These are phyloP conservation scores for Cotesia chilonis DNA, from an alignment of 1,140 invertebrate genomes.

Conservation along the genomic window DNA sequence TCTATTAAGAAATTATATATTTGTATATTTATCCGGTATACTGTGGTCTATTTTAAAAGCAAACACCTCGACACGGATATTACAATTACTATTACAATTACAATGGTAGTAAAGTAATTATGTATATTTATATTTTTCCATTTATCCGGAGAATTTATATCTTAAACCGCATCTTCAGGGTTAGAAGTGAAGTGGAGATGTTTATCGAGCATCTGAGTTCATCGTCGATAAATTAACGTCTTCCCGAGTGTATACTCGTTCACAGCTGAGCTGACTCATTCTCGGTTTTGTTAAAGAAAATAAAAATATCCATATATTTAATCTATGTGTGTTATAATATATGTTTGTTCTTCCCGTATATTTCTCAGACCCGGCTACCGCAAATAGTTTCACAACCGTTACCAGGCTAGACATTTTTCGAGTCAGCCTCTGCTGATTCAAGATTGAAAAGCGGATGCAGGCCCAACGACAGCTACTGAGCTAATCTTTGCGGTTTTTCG, in stretches of 20 bases:
- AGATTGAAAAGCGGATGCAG: constrained; percentile 21
- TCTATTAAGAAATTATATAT: background rate
- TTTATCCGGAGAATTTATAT: no score
- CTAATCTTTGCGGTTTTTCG: constrained; percentile 29
- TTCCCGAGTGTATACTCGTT: background rate
- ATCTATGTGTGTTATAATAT: no score
- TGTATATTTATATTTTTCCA: constrained; percentile 5
- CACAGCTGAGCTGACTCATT: constrained; percentile 8
- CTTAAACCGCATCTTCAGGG: no score
- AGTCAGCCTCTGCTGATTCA: background rate
- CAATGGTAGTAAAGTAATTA: background rate
- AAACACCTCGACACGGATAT: no score
- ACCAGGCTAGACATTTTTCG: constrained; percentile 17
- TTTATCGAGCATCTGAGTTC: constrained; percentile 21
- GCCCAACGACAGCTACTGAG: constrained; percentile 3
- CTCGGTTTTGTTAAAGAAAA: background rate
- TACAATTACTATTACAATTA: no score
- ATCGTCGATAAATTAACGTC: constrained; percentile 27
- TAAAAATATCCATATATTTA: background rate
- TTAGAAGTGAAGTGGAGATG: constrained; percentile 6
- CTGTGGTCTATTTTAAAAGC: no score
- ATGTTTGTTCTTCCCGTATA: background rate
- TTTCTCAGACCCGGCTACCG: constrained; percentile 23
- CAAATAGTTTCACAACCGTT: constrained; percentile 29
- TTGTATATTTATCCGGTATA: no score